phyloP scores from a whole-genome alignment of 2,113 vertebrate species.

The Leuciscus idus region DNA sequence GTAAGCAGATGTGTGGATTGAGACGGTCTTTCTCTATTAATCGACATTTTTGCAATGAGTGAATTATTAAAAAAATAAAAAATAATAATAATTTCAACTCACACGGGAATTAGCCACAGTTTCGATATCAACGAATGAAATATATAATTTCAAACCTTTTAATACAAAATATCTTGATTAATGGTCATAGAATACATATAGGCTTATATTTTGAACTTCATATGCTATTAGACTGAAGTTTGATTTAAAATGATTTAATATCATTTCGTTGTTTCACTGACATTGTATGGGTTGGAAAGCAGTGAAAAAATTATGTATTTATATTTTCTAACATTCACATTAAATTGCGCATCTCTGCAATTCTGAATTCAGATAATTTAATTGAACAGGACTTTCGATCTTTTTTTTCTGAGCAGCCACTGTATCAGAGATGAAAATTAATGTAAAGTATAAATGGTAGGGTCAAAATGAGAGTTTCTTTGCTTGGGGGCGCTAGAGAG shows the following conservation, averaged over 20 bases:
- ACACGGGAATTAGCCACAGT: not conserved
- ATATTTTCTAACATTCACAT: not conserved
- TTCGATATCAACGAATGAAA: not conserved
- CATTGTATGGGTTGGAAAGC: not conserved
- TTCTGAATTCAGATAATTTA: not conserved
- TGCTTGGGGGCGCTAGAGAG: slow-evolving; percentile 50
- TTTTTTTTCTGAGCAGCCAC: not conserved
- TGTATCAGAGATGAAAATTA: not conserved
- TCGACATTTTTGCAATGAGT: not conserved
- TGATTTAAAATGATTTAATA: too few relatives aligned
- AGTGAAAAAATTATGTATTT: not conserved
- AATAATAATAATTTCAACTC: not conserved
- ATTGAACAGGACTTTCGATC: not conserved
- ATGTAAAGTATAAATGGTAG: not conserved
- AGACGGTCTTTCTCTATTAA: not conserved
- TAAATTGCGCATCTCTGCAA: not conserved
- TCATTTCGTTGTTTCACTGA: not conserved
- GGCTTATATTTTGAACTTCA: not conserved
- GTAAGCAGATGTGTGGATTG: not conserved
- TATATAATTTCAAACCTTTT: not conserved
- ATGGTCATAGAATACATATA: not conserved
- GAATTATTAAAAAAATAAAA: not conserved
- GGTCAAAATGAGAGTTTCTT: not conserved
- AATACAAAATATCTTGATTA: not conserved
- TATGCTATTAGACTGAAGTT: too few relatives aligned